These are phyloP conservation scores for Orientallactaga sibirica DNA, from an alignment of 2,797 vertebrate genomes.

Conservation along the genomic window DNA sequence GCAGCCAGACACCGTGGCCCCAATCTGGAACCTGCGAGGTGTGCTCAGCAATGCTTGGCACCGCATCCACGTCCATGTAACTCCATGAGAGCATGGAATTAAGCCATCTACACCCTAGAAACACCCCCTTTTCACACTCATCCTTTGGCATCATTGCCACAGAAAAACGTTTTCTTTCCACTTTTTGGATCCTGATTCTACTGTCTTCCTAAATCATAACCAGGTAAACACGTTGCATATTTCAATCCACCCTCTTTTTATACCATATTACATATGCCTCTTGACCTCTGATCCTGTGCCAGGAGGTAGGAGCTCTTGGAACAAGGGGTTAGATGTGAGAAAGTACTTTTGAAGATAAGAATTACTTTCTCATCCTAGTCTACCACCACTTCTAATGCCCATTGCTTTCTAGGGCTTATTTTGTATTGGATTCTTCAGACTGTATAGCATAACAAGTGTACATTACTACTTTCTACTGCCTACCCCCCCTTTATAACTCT, in stretches of 20 bases:
- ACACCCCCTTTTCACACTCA: background rate
- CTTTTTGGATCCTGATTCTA: conserved; percentile 23
- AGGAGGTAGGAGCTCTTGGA: conserved; percentile 28
- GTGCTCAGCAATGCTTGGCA: conserved; percentile 96
- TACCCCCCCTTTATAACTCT: conserved; percentile 33
- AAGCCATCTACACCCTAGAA: background rate
- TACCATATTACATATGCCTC: background rate
- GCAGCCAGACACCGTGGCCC: conserved; percentile 92
- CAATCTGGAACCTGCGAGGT: conserved; percentile 97
- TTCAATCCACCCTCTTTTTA: background rate
- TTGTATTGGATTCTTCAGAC: conserved; percentile 43
- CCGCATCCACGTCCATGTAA: conserved; percentile 90
- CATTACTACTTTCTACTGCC: conserved; percentile 21
- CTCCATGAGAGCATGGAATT: conserved; percentile 75
- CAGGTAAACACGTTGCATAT: background rate
- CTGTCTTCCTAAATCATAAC: conserved; percentile 24
- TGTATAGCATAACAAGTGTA: background rate
- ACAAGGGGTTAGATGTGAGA: background rate
- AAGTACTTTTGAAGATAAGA: conserved; percentile 33
- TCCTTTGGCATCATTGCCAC: background rate
- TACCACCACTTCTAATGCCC: background rate
- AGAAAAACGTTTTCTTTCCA: conserved; percentile 3
- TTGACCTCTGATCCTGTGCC: background rate
- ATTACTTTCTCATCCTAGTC: background rate
- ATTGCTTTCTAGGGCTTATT: conserved; percentile 34